These are phyloP conservation scores for Drosophila pseudoananassae DNA, from an alignment of 1,140 invertebrate genomes.

Conservation along the genomic window DNA sequence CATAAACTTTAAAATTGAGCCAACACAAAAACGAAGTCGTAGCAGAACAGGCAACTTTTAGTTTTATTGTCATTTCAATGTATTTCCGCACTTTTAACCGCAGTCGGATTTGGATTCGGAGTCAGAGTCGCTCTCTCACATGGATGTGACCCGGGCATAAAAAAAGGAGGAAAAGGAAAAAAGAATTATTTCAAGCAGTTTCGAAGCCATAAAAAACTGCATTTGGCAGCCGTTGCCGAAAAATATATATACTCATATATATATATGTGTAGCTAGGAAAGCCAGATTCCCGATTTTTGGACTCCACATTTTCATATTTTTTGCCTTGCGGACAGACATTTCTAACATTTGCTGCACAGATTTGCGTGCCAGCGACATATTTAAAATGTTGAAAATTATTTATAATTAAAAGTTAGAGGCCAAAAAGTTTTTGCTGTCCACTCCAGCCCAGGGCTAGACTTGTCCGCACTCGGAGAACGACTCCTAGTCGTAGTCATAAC, in stretches of 20 bases:
- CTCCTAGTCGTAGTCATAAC: slow-evolving; percentile 19
- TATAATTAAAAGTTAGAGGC: slow-evolving; percentile 81
- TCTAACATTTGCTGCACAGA: slow-evolving; percentile 71
- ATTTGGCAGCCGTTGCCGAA: slow-evolving; percentile 74
- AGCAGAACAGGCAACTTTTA: slow-evolving; percentile 65
- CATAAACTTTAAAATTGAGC: slow-evolving; percentile 77
- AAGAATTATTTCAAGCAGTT: slow-evolving; percentile 79
- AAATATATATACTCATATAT: slow-evolving; percentile 16
- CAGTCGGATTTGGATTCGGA: slow-evolving; percentile 47
- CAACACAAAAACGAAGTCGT: slow-evolving; percentile 37
- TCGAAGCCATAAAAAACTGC: slow-evolving; percentile 81
- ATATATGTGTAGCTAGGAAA: neutral
- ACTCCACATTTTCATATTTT: slow-evolving; percentile 31
- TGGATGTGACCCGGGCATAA: slow-evolving; percentile 58
- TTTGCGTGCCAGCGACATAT: slow-evolving; percentile 81
- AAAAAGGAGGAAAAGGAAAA: slow-evolving; percentile 49
- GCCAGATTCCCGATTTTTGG: slow-evolving; percentile 34
- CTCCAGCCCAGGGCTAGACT: slow-evolving; percentile 20
- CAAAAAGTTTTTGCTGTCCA: slow-evolving; percentile 68
- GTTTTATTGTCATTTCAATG: slow-evolving; percentile 83
- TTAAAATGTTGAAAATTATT: slow-evolving; percentile 82
- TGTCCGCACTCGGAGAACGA: slow-evolving; percentile 24
- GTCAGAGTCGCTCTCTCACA: slow-evolving; percentile 43
- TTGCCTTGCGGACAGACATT: slow-evolving; percentile 39
- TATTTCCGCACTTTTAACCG: slow-evolving; percentile 82